A percentile compares a stretch with the other conserved stretches of the same genome.
Evolutionary conservation across 2,888 invertebrate genomes (phyloP).

Genomic region (Vesta saturnalis): DNA sequence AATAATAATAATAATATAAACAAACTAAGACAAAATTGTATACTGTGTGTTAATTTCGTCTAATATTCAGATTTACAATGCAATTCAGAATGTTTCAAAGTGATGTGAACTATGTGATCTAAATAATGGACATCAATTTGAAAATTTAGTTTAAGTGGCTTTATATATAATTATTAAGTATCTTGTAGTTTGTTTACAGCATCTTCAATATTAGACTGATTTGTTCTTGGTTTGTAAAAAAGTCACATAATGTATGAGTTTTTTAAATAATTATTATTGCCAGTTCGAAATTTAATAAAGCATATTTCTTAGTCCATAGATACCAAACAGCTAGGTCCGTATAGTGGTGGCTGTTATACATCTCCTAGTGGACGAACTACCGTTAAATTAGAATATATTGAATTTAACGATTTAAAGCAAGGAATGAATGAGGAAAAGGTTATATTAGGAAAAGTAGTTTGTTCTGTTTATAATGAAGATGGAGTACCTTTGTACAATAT

Average conservation of each 20-base stretch:
- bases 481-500: slow-evolving; percentile 75
- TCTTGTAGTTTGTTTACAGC: too few species aligned
- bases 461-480: slow-evolving; percentile 79
- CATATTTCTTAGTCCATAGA: slow-evolving; percentile 74
- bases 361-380: slow-evolving; percentile 64
- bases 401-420: slow-evolving; percentile 66
- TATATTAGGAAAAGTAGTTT: slow-evolving; percentile 81
- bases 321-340: slow-evolving; percentile 75
- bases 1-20: too few species aligned
- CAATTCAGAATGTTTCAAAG: too few species aligned
- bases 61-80: too few species aligned
- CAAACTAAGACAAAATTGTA: too few species aligned
- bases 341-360: slow-evolving; percentile 68
- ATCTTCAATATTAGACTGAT: too few species aligned
- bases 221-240: too few species aligned
- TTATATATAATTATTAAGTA: too few species aligned
- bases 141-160: too few species aligned
- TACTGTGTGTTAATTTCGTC: too few species aligned
- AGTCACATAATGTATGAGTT: too few species aligned
- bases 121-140: background rate
- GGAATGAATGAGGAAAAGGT: slow-evolving; percentile 76
- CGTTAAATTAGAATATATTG: slow-evolving; percentile 63
- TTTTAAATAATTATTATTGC: too few species aligned
- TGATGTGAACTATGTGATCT: background rate
- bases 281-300: background rate